Conservation (phyloP, 2,888 invertebrate genomes). For the Tricholauxania praeusta region DNA sequence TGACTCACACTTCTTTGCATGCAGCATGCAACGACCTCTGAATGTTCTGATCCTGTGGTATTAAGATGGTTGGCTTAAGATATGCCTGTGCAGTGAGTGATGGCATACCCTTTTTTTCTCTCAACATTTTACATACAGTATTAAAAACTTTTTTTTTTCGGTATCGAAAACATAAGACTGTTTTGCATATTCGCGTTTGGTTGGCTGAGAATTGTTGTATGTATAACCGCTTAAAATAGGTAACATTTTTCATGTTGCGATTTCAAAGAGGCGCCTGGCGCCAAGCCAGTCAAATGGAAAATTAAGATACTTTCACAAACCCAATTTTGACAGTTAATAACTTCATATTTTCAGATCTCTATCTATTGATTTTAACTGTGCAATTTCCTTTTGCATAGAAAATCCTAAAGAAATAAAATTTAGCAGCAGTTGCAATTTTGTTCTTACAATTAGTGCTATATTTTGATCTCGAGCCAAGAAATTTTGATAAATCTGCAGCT, state of each 20-base stretch:
- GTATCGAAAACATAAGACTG: conserved; percentile 5
- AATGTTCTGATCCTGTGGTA: background rate
- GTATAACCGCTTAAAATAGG: background rate
- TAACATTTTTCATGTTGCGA: background rate
- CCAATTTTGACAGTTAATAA: background rate
- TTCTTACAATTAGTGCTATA: too few relatives aligned
- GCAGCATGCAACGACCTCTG: background rate
- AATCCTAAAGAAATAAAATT: too few relatives aligned
- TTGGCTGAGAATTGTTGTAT: background rate
- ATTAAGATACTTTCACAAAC: background rate
- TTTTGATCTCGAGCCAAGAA: too few relatives aligned
- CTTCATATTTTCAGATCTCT: background rate
- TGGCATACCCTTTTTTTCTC: conserved; percentile 6
- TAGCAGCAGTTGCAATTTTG: too few relatives aligned
- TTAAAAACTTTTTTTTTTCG: background rate
- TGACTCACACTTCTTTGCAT: conserved; percentile 19
- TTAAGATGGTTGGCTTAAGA: conserved; percentile 9
- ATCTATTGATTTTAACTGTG: background rate
- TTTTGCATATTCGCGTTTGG: background rate
- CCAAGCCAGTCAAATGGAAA: conserved; percentile 17
- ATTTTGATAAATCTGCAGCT: too few relatives aligned
- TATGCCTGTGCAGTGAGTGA: background rate
- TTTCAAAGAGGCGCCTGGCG: conserved; percentile 19
- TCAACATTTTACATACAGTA: background rate
- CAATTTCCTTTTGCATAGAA: conserved; percentile 7